Base-by-base conservation (phyloP, 2,797 vertebrate genomes). In the Enoplosus armatus region DNA sequence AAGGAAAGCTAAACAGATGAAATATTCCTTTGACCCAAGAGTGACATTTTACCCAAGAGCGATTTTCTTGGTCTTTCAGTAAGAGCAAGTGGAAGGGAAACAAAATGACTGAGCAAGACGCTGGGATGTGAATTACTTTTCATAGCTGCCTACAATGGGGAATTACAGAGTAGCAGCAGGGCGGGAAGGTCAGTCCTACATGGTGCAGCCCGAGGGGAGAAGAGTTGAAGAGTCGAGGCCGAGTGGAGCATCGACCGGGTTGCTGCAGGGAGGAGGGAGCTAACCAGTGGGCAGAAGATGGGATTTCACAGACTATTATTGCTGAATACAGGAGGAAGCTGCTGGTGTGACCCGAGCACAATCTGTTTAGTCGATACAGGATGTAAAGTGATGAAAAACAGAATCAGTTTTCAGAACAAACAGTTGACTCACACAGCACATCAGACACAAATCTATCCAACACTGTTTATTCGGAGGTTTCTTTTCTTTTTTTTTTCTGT, bases 381-480 rank as follows among this genome's bases (percentile, higher is more conserved):
- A 31, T 3, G 33, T 58, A 24, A 51, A 43, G 53, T 16, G 15
- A 55, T n/a, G 16, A 35, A 59, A 77, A 33, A 27, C 35, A 62
- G 8, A 37, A 58, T 73, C 11, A 11, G 4, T 5, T 39, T 14
- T 10, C n/a, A 48, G 16, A 66, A 35, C 35, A 59, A 62, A 24
- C 1, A 1, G 15, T 16, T 15, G 15, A 48, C 43, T 54, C 14
- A 69, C 27, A 74, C 15, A 74, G 5, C 24, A 75, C 39, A n/a
- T 3, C 31, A 73, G 12, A 65, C 60, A 31, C 2, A 22, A 0
- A 61, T 82, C 47, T 72, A 81, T 83, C 58, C 82, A 85, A 83
- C 64, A 66, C 48, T 20, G 76, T 94, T 92, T 93, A 93, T 93
- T 94, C 75, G 64, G 85, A 87, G 68, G 69, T 72, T 12, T 8